Conservation (phyloP, 2,797 vertebrate genomes). For the Coregonus suidteri region DNA sequence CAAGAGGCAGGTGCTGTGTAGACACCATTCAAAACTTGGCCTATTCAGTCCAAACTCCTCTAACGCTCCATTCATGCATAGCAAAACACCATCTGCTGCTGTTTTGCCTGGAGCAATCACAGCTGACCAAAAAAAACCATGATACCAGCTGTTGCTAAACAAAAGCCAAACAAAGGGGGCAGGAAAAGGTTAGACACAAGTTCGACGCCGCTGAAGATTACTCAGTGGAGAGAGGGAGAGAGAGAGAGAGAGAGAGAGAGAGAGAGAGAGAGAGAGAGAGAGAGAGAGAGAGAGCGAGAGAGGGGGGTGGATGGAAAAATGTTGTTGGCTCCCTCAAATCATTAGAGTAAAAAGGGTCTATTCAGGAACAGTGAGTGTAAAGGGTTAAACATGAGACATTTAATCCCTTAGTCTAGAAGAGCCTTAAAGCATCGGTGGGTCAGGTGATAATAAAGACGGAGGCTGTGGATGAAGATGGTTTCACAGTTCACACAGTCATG, state of each 20-base stretch:
- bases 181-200: conserved; percentile 93
- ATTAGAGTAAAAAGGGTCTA: conserved; percentile 41
- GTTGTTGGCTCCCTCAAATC: conserved; percentile 72
- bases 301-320: not conserved
- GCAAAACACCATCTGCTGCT: conserved; percentile 99
- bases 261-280: conserved; percentile 75
- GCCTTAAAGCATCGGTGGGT: conserved; percentile 67
- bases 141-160: conserved; percentile 99
- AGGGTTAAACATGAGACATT: conserved; percentile 81
- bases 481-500: conserved; percentile 73
- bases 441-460: conserved; percentile 77
- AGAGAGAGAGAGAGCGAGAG: conserved; percentile 76
- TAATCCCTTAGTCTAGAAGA: conserved; percentile 74
- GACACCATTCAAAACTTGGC: conserved; percentile 99
- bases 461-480: conserved; percentile 77
- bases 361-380: conserved; percentile 69
- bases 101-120: conserved; percentile 99
- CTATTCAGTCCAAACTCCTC: conserved; percentile 98
- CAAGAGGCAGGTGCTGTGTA: conserved; percentile 99
- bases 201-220: conserved; percentile 84
- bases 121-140: conserved; percentile 98
- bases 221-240: conserved; percentile 78
- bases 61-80: conserved; percentile 99
- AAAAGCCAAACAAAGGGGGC: conserved; percentile 93
- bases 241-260: conserved; percentile 77